Evolutionary conservation across 2,113 vertebrate genomes (phyloP).

Genomic region (Sapayoa aenigma): DNA sequence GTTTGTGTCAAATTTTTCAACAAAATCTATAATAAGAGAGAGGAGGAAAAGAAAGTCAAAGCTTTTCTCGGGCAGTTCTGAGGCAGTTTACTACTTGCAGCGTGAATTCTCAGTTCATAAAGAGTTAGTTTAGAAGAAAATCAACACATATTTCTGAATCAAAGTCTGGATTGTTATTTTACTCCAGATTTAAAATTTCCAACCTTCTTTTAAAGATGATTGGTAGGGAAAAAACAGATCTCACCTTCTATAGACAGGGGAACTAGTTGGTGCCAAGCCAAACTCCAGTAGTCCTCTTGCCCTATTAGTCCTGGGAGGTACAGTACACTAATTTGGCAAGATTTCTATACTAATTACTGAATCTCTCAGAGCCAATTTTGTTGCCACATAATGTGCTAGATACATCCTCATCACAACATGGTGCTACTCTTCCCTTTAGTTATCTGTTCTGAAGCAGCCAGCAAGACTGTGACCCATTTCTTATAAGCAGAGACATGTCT

Average conservation of each 20-base stretch:
- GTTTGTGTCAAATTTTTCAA: background rate
- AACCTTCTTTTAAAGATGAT: background rate
- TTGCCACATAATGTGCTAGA: background rate
- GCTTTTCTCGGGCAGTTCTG: background rate
- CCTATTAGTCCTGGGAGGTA: background rate
- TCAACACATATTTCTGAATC: background rate
- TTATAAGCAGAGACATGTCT: background rate
- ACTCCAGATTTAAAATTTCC: background rate
- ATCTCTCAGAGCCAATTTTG: background rate
- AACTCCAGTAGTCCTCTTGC: background rate
- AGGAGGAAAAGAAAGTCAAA: background rate
- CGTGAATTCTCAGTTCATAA: background rate
- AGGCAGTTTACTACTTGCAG: background rate
- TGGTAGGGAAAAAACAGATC: background rate
- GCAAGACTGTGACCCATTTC: background rate
- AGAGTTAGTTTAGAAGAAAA: background rate
- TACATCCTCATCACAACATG: accelerated
- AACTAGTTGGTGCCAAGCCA: accelerated
- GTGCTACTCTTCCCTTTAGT: background rate
- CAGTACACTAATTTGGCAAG: background rate
- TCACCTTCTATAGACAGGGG: accelerated
- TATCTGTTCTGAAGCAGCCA: background rate
- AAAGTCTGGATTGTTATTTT: background rate
- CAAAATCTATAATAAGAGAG: background rate
- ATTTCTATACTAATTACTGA: background rate